Conservation (phyloP, 2,113 vertebrate genomes). For the Gopherus flavomarginatus region DNA sequence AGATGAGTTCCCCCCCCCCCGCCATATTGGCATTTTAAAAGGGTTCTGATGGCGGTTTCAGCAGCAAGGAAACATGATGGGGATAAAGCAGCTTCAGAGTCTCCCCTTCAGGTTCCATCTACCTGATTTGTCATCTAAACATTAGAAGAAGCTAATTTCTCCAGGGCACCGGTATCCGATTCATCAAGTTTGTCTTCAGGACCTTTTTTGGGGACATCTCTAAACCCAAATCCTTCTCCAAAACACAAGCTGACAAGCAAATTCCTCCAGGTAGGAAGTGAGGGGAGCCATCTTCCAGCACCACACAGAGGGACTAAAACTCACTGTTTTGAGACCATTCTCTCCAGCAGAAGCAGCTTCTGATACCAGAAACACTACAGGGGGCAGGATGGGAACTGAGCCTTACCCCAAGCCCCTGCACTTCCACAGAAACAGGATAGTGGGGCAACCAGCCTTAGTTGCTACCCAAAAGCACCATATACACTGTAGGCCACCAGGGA, state of each 20-base stretch:
- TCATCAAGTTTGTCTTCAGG: neutral
- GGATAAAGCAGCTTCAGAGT: neutral
- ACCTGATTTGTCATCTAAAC: neutral
- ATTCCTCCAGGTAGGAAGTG: neutral
- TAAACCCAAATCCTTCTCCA: neutral
- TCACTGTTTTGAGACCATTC: neutral
- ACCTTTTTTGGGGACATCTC: neutral
- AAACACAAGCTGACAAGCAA: neutral
- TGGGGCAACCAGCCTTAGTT: too few relatives aligned
- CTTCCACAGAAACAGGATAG: fast-evolving
- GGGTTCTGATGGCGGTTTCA: neutral
- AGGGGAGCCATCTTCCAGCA: neutral
- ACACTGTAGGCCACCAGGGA: too few relatives aligned
- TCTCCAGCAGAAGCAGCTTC: fast-evolving
- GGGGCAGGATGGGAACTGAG: neutral
- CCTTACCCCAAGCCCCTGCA: neutral
- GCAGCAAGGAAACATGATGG: neutral
- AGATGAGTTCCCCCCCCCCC: neutral
- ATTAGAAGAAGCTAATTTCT: neutral
- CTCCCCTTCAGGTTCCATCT: neutral
- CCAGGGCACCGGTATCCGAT: neutral
- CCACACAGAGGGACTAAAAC: neutral
- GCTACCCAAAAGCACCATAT: neutral
- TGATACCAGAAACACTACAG: neutral
- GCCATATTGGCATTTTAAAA: neutral